These are phyloP conservation scores for Colletes gigas DNA, from an alignment of 1,140 invertebrate species.

Conservation along the genomic window DNA sequence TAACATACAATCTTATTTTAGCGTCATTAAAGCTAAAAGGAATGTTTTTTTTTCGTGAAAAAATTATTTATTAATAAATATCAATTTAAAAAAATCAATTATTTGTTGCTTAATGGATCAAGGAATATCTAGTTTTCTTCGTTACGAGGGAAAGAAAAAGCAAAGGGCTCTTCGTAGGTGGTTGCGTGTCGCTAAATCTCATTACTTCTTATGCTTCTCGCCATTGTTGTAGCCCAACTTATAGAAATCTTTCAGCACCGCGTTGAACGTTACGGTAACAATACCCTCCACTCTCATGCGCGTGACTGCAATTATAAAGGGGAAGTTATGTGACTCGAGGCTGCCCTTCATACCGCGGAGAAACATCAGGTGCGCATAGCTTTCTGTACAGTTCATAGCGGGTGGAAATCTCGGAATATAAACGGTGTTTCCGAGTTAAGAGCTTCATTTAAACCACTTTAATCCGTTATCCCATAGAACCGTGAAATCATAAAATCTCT, in stretches of 20 bases:
- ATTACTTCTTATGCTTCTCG: slow-evolving; percentile 55
- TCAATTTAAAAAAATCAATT: too few relatives aligned
- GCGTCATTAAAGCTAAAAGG: too few relatives aligned
- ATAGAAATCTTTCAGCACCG: slow-evolving; percentile 86
- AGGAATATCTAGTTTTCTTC: too few relatives aligned
- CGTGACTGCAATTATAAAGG: slow-evolving; percentile 84
- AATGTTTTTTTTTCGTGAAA: too few relatives aligned
- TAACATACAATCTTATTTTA: too few relatives aligned
- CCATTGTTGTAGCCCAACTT: slow-evolving; percentile 84
- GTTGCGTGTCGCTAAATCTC: not conserved
- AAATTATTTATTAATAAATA: too few relatives aligned
- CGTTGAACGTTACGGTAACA: slow-evolving; percentile 85
- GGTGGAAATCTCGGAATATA: slow-evolving; percentile 1
- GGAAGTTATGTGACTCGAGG: slow-evolving; percentile 10
- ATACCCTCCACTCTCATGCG: slow-evolving; percentile 86
- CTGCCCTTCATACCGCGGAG: not conserved
- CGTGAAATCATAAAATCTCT: slow-evolving; percentile 7
- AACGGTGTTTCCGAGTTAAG: not conserved
- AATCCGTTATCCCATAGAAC: not conserved
- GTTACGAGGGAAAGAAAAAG: not conserved
- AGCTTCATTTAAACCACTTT: slow-evolving; percentile 4
- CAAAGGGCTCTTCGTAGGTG: not conserved
- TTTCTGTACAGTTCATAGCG: not conserved
- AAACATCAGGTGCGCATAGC: slow-evolving; percentile 1
- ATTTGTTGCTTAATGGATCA: too few relatives aligned